A percentile compares a stretch with the other conserved stretches of the same genome.
Evolutionary conservation across 1,140 invertebrate species (phyloP).

Genomic region (Aethina tumida): DNA sequence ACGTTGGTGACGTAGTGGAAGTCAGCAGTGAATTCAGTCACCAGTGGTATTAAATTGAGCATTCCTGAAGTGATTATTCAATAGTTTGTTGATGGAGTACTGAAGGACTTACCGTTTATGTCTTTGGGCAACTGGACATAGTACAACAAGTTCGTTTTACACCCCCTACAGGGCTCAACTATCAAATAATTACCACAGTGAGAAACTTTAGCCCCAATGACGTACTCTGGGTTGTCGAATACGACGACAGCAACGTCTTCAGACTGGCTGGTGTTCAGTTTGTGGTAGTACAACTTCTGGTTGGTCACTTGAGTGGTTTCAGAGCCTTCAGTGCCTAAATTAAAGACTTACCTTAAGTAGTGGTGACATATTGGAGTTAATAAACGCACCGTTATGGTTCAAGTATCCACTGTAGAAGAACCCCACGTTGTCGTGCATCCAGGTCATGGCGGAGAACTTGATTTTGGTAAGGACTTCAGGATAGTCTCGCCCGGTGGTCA

Average conservation of each 20-base stretch:
- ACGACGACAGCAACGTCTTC: constrained; percentile 85
- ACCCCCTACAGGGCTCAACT: constrained; percentile 67
- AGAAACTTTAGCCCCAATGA: constrained; percentile 69
- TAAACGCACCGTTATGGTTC: constrained; percentile 68
- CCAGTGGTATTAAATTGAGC: constrained; percentile 62
- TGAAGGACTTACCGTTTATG: constrained; percentile 48
- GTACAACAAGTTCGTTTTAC: constrained; percentile 80
- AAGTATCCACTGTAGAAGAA: constrained; percentile 93
- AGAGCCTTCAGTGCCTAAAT: constrained; percentile 76
- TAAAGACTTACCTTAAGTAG: too few species aligned
- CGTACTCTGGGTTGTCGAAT: constrained; percentile 80
- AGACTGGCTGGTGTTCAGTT: constrained; percentile 74
- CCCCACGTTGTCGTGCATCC: constrained; percentile 92
- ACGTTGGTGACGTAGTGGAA: constrained; percentile 89
- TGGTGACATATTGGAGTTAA: too few species aligned
- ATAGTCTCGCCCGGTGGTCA: constrained; percentile 73
- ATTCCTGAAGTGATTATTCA: too few species aligned
- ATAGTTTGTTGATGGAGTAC: too few species aligned
- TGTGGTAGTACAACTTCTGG: constrained; percentile 93
- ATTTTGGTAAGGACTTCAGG: constrained; percentile 82
- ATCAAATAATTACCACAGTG: constrained; percentile 88
- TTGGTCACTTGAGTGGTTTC: constrained; percentile 78
- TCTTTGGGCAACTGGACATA: constrained; percentile 61
- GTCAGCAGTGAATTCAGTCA: constrained; percentile 87
- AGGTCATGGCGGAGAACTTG: constrained; percentile 84